Percentiles rank a stretch among this genome's conserved stretches.
These are phyloP conservation scores for Drosophila anomelani DNA, from an alignment of 2,888 invertebrate species.

Conservation along the genomic window DNA sequence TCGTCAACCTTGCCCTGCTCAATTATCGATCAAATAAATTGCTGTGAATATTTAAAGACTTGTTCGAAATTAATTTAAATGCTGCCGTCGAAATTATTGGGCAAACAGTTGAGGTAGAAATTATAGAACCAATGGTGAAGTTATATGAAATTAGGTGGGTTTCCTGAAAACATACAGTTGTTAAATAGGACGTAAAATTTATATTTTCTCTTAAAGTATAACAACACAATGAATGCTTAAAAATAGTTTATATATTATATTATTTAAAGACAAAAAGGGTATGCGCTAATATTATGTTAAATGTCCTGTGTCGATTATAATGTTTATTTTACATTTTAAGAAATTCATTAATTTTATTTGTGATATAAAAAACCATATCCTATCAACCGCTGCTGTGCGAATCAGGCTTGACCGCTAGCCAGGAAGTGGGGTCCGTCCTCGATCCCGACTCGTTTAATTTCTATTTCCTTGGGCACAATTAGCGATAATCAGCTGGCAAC, in stretches of 20 bases:
- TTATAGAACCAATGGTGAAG: background rate
- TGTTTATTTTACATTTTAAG: too few relatives aligned
- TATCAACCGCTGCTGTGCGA: background rate
- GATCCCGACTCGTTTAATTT: conserved; percentile 45
- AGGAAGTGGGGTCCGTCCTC: conserved; percentile 20
- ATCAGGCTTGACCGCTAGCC: conserved; percentile 13
- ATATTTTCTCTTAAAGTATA: too few relatives aligned
- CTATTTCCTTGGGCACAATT: conserved; percentile 70
- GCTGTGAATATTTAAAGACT: conserved; percentile 33
- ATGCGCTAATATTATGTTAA: too few relatives aligned
- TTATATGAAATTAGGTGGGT: too few relatives aligned
- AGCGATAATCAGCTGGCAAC: conserved; percentile 73
- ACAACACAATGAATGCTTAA: too few relatives aligned
- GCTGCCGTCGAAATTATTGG: conserved; percentile 1
- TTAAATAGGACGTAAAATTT: too few relatives aligned
- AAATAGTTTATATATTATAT: too few relatives aligned
- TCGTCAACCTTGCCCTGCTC: conserved; percentile 45
- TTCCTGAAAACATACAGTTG: too few relatives aligned
- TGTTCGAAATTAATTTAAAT: conserved; percentile 51
- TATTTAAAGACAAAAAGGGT: too few relatives aligned
- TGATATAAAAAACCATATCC: too few relatives aligned
- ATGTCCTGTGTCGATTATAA: too few relatives aligned
- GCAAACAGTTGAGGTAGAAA: background rate
- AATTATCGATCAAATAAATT: conserved; percentile 46
- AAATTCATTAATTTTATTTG: too few relatives aligned